Evolutionary conservation across 2,113 vertebrate species (phyloP).

Genomic region (Sphaerodactylus townsendi): DNA sequence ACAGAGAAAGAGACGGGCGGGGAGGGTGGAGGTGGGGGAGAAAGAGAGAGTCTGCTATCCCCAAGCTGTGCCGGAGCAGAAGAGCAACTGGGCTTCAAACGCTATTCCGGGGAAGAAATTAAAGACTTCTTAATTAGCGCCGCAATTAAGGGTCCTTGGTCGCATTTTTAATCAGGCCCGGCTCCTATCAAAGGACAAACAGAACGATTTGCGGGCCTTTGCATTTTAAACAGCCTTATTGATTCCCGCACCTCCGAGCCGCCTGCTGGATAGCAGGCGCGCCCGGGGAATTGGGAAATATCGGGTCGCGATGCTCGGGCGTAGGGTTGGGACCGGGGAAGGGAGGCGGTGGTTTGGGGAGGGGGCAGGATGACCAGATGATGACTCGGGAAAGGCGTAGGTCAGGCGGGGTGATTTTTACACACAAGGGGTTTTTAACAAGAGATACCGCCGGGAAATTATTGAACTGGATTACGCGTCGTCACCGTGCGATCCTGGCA

Average conservation of each 20-base stretch:
- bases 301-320: constrained; percentile 75
- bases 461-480: neutral
- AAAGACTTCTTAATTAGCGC: constrained; percentile 89
- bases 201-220: constrained; percentile 87
- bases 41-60: constrained; percentile 70
- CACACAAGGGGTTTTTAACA: constrained; percentile 41
- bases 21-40: constrained; percentile 34
- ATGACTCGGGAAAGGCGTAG: constrained; percentile 19
- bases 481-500: neutral
- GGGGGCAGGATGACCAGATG: constrained; percentile 32
- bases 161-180: constrained; percentile 85
- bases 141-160: constrained; percentile 87
- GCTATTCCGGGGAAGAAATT: constrained; percentile 84
- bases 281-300: constrained; percentile 75
- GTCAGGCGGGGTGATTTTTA: too few relatives aligned
- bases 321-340: constrained; percentile 68
- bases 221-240: constrained; percentile 87
- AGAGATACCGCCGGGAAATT: constrained; percentile 22
- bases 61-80: constrained; percentile 65
- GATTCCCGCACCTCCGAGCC: constrained; percentile 80
- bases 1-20: neutral
- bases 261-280: constrained; percentile 73
- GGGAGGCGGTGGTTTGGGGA: constrained; percentile 42
- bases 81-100: constrained; percentile 77
- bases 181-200: constrained; percentile 88